Evolutionary conservation across 1,140 invertebrate genomes (phyloP), one percentile per base, ranked within the genome.

Genomic region (Tetraneura akinire): DNA sequence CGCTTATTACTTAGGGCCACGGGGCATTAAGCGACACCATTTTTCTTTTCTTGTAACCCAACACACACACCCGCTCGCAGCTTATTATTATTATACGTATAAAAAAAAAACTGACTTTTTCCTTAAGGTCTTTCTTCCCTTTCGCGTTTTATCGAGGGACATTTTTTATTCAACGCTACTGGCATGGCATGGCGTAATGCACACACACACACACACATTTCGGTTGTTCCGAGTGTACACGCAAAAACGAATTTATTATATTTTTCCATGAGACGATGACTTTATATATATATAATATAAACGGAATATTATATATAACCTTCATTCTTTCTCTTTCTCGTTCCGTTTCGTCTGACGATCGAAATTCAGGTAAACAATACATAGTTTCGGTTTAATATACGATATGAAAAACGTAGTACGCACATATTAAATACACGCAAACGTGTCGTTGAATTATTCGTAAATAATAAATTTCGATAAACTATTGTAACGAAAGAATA

Each of bases 101-200:
- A 64, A n/a, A 64, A 64, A 64, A 64, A n/a, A 64, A 64, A 64
- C 62, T 64, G 62, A 64, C 62, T 64, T 64, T 64, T 64, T 64
- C 32, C 62, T 64, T 64, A 21, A 64, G 62, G 18, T 64, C 32
- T 64, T 64, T 64, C 32, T 64, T 64, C 18, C n/a, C 18, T 64
- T 64, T 37, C 18, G n/a, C 32, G 37, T 64, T 37, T 64, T 64
- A 64, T 64, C 32, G 62, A 64, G 62, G 32, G 62, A 64, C 62
- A 37, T 64, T 64, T 64, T 37, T 64, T 64, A 64, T 64, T 64
- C 62, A 64, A 64, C 18, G 62, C 62, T 18, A 37, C 62, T 18
- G 60, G 60, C 18, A 16, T 6, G 16, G 11, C n/a, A n/a, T n/a
- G 8, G 16, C 29, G 9, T 64, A 32, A 18, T 18, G 26, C 26